Percentiles rank a stretch among this genome's conserved stretches.
phyloP scores from a whole-genome alignment of 37 sponge, comb jelly and placozoan species.

The Crambe crambe region DNA sequence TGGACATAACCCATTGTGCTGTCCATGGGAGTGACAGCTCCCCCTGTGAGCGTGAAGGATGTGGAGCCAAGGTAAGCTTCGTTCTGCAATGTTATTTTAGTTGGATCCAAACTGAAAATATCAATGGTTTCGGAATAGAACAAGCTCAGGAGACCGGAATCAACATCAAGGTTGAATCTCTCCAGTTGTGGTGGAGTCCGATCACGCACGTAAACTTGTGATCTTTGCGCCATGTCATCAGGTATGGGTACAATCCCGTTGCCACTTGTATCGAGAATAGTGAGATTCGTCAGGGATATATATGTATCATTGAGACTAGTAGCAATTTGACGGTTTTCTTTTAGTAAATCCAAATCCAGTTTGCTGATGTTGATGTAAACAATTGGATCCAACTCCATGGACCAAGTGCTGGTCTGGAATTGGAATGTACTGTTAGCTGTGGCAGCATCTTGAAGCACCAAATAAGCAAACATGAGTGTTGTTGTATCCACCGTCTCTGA shows the following conservation, averaged over 20 bases:
- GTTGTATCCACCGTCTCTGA: conserved; percentile 81
- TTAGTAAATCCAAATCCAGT: conserved; percentile 63
- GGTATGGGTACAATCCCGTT: conserved; percentile 45
- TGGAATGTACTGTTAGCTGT: conserved; percentile 30
- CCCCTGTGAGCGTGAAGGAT: conserved; percentile 56
- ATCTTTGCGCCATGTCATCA: conserved; percentile 29
- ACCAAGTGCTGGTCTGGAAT: conserved; percentile 30
- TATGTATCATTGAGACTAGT: conserved; percentile 52
- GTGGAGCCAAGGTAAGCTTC: conserved; percentile 10
- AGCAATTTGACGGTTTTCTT: conserved; percentile 65
- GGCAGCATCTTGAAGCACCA: conserved; percentile 57
- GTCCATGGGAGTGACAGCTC: conserved; percentile 45
- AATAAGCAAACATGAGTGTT: conserved; percentile 35
- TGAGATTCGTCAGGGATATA: conserved; percentile 38
- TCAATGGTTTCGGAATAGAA: conserved; percentile 87
- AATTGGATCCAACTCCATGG: conserved; percentile 22
- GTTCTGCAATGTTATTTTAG: conserved; percentile 75
- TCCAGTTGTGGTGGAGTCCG: conserved; percentile 62
- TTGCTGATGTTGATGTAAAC: conserved; percentile 56
- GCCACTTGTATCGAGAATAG: conserved; percentile 68
- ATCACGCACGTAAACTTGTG: conserved; percentile 49
- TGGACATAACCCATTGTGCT: conserved; percentile 45
- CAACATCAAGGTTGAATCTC: conserved; percentile 62
- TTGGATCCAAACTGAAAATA: conserved; percentile 51
- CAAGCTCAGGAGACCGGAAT: conserved; percentile 68